phyloP scores from a whole-genome alignment of 2,888 invertebrate species.

The Dascillus cervinus region DNA sequence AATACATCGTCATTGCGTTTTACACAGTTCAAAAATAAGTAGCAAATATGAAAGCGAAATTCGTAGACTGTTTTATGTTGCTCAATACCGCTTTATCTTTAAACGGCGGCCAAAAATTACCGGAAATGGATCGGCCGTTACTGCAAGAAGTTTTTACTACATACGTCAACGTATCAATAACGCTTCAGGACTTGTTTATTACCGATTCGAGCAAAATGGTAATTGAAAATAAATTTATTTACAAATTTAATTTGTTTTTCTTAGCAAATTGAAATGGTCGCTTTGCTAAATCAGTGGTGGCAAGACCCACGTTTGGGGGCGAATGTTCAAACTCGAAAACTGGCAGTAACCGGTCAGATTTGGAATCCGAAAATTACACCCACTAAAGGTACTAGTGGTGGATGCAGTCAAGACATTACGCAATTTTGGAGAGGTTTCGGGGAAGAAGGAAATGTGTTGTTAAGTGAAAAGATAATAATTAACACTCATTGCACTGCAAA shows the following conservation, averaged over 20 bases:
- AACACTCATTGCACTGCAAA: slow-evolving; percentile 22
- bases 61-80: slow-evolving; percentile 28
- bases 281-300: slow-evolving; percentile 28
- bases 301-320: slow-evolving; percentile 25
- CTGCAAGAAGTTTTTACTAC: slow-evolving; percentile 20
- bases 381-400: slow-evolving; percentile 17
- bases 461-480: slow-evolving; percentile 25
- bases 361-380: slow-evolving; percentile 31
- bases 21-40: too few relatives aligned
- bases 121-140: slow-evolving; percentile 20
- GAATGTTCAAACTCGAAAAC: slow-evolving; percentile 23
- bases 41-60: slow-evolving; percentile 12
- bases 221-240: slow-evolving; percentile 7
- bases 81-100: slow-evolving; percentile 25
- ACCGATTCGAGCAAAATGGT: slow-evolving; percentile 22
- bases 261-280: slow-evolving; percentile 22
- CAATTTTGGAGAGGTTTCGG: slow-evolving; percentile 30
- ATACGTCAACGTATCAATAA: slow-evolving; percentile 25
- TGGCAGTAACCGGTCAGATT: slow-evolving; percentile 28
- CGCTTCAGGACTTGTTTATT: slow-evolving; percentile 20
- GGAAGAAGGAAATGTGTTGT: slow-evolving; percentile 25
- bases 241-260: slow-evolving; percentile 6
- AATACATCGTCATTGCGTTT: too few relatives aligned
- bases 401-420: slow-evolving; percentile 21
- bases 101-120: slow-evolving; percentile 15